These are phyloP conservation scores for Alfaro cultratus DNA, from an alignment of 2,797 vertebrate genomes.

Conservation along the genomic window DNA sequence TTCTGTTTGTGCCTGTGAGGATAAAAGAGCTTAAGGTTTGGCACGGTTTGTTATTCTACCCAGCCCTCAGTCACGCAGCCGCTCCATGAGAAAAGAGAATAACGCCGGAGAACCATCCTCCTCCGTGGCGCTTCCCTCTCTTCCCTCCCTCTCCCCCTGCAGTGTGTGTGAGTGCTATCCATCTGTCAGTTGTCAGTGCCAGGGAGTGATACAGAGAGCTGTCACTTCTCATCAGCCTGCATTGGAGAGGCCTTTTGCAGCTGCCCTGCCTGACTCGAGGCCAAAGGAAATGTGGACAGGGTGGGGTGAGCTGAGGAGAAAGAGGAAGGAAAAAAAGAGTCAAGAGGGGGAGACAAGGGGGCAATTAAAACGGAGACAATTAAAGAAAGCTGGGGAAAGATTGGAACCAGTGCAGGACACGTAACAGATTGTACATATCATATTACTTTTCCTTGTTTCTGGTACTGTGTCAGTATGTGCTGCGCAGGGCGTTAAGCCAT, in stretches of 20 bases:
- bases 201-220: conserved; percentile 96
- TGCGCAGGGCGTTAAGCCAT: conserved; percentile 36
- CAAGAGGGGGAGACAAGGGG: conserved; percentile 52
- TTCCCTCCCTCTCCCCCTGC: conserved; percentile 71
- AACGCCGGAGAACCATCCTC: conserved; percentile 86
- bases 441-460: conserved; percentile 54
- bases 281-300: conserved; percentile 64
- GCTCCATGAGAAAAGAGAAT: conserved; percentile 87
- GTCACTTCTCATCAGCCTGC: conserved; percentile 97
- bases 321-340: conserved; percentile 3
- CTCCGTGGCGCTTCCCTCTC: conserved; percentile 75
- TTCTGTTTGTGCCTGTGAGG: conserved; percentile 36
- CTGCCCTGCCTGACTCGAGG: conserved; percentile 89
- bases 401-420: conserved; percentile 51
- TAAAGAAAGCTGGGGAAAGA: conserved; percentile 54
- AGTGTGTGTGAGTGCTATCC: conserved; percentile 97
- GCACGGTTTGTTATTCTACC: conserved; percentile 87
- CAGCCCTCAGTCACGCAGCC: conserved; percentile 88
- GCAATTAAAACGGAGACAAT: conserved; percentile 68
- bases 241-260: conserved; percentile 95
- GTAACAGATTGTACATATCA: conserved; percentile 61
- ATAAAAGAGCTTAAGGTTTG: conserved; percentile 59
- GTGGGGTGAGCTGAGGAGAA: conserved; percentile 27
- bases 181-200: conserved; percentile 99
- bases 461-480: conserved; percentile 47